Conservation (phyloP, 2,113 vertebrate genomes). For the Leucoraja erinaceus region DNA sequence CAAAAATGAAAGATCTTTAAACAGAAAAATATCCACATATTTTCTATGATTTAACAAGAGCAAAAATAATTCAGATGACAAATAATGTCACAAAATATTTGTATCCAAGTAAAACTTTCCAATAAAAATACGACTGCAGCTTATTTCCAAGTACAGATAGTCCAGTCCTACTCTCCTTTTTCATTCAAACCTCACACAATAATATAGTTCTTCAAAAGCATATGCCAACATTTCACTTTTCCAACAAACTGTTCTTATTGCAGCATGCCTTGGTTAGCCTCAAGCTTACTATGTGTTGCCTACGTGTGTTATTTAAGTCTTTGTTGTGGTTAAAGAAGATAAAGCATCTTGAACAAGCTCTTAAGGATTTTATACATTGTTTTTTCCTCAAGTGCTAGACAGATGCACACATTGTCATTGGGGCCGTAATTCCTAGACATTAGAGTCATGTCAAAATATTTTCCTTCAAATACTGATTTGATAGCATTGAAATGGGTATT, state of each 20-base stretch:
- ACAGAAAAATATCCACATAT: not conserved
- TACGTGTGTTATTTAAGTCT: constrained; percentile 9
- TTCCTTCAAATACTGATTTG: not conserved
- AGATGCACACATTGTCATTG: not conserved
- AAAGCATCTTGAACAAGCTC: not conserved
- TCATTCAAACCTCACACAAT: not conserved
- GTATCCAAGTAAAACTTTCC: not conserved
- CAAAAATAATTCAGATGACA: constrained; percentile 24
- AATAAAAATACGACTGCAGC: constrained; percentile 14
- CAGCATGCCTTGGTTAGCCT: not conserved
- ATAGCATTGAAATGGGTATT: not conserved
- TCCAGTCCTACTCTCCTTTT: not conserved
- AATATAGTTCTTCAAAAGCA: constrained; percentile 8
- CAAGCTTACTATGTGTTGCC: not conserved
- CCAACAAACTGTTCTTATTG: not conserved
- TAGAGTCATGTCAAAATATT: not conserved
- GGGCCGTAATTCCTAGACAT: not conserved
- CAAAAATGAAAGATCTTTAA: not conserved
- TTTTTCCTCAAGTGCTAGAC: not conserved
- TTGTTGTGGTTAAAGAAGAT: constrained; percentile 1
- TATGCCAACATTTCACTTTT: not conserved
- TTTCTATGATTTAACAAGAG: not conserved
- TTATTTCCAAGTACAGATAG: constrained; percentile 20
- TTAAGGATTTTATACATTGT: not conserved
- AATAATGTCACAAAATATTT: not conserved